phyloP scores from a whole-genome alignment of 2,888 invertebrate species.

The Lymantria dispar region DNA sequence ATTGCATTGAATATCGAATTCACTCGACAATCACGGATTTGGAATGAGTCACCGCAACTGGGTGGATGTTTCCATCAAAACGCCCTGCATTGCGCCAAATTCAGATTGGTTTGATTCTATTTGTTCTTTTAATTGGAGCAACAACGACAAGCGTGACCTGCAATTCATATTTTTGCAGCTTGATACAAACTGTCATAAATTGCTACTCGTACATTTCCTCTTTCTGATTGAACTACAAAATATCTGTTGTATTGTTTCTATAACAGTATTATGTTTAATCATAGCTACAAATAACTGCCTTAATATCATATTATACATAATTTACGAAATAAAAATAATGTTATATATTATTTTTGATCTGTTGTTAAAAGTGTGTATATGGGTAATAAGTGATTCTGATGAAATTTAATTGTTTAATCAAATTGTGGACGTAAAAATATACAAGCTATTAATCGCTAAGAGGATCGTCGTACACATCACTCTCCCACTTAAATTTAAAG shows the following conservation, averaged over 20 bases:
- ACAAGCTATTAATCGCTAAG: constrained; percentile 64
- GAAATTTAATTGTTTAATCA: constrained; percentile 49
- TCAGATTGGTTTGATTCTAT: constrained; percentile 62
- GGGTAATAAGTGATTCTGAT: constrained; percentile 14
- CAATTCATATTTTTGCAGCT: constrained; percentile 26
- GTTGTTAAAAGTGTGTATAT: constrained; percentile 23
- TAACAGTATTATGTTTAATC: constrained; percentile 20
- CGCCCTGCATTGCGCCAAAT: constrained; percentile 79
- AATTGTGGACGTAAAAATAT: constrained; percentile 60
- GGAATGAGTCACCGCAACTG: constrained; percentile 64
- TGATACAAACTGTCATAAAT: background rate
- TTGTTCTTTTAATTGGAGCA: constrained; percentile 65
- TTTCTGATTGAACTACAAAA: constrained; percentile 4
- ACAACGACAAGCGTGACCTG: constrained; percentile 38
- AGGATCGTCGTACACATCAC: constrained; percentile 70
- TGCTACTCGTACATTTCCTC: background rate
- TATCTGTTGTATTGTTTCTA: constrained; percentile 20
- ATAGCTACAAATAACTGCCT: constrained; percentile 25
- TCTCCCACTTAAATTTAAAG: constrained; percentile 51
- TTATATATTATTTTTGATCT: constrained; percentile 32
- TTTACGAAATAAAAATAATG: constrained; percentile 1
- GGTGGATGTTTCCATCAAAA: constrained; percentile 60
- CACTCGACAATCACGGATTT: constrained; percentile 61
- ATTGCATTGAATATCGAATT: constrained; percentile 47
- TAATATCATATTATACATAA: constrained; percentile 17